A percentile compares a stretch with the other conserved stretches of the same genome.
Evolutionary conservation across 2,888 invertebrate species (phyloP).

Genomic region (Amblyjoppa fuscipennis): DNA sequence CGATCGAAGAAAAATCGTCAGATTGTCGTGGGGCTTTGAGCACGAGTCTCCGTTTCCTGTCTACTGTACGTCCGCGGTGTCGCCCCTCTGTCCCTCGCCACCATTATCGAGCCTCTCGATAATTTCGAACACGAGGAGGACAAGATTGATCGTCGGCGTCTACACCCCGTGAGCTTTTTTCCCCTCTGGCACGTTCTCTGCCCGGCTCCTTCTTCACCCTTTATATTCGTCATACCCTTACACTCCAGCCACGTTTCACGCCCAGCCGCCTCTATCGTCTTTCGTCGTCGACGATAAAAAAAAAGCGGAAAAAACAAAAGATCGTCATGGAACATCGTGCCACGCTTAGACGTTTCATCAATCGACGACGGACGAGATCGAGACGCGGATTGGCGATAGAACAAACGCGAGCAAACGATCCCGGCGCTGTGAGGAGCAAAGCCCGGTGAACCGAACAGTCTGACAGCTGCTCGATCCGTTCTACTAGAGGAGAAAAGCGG

Average conservation of each 20-base stretch:
- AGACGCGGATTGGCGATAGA: conserved; percentile 48
- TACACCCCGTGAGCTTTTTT: conserved; percentile 35
- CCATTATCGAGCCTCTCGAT: conserved; percentile 62
- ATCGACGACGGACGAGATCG: conserved; percentile 48
- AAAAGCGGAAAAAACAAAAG: conserved; percentile 40
- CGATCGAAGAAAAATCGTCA: conserved; percentile 62
- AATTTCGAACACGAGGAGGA: conserved; percentile 65
- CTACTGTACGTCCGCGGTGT: not conserved
- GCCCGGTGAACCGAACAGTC: conserved; percentile 33
- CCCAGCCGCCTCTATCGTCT: conserved; percentile 27
- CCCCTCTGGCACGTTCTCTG: conserved; percentile 16
- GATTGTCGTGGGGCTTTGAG: conserved; percentile 34
- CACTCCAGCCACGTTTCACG: conserved; percentile 11
- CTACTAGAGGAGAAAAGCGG: conserved; percentile 6
- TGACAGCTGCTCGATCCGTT: conserved; percentile 59
- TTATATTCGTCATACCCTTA: conserved; percentile 24
- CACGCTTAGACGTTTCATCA: conserved; percentile 65
- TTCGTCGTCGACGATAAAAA: conserved; percentile 54
- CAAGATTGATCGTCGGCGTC: conserved; percentile 68
- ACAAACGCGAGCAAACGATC: conserved; percentile 23
- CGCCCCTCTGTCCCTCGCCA: conserved; percentile 9
- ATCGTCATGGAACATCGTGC: conserved; percentile 48
- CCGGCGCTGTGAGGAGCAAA: conserved; percentile 27
- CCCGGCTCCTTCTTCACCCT: conserved; percentile 31
- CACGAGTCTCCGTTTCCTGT: conserved; percentile 10